phyloP scores from a whole-genome alignment of 2,797 vertebrate species.

The Tokudaia muenninki region DNA sequence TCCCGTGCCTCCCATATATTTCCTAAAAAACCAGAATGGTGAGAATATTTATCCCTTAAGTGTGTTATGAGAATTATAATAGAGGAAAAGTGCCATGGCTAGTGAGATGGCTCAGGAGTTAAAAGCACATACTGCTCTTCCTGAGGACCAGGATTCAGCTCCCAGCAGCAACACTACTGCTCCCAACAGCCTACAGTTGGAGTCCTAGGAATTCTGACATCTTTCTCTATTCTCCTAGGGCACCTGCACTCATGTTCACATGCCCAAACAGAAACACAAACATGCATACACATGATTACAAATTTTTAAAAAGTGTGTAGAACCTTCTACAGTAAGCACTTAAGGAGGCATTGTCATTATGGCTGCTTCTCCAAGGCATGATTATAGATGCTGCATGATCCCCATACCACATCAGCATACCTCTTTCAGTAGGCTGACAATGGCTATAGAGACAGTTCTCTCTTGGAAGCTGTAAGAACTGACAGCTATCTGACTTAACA shows the following conservation, averaged over 20 bases:
- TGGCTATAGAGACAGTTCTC: not conserved
- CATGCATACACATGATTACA: not conserved
- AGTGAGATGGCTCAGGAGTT: not conserved
- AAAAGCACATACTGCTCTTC: not conserved
- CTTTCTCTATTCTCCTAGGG: not conserved
- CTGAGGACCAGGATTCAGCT: not conserved
- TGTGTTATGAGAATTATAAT: conserved; percentile 23
- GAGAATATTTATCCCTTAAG: not conserved
- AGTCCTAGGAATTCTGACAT: not conserved
- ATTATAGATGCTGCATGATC: not conserved
- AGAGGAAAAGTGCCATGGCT: not conserved
- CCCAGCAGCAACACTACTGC: not conserved
- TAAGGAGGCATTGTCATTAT: not conserved
- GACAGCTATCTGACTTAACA: not conserved
- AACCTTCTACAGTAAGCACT: not conserved
- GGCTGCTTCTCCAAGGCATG: not conserved
- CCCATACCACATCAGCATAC: not conserved
- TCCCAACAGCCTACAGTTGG: not conserved
- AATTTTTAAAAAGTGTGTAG: not conserved
- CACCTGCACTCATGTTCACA: not conserved
- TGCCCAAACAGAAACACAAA: not conserved
- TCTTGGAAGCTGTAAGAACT: not conserved
- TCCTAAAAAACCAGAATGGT: not conserved
- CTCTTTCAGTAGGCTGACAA: not conserved
- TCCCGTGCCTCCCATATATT: not conserved